These are phyloP conservation scores for Heliconius hewitsoni DNA, from an alignment of 1,140 invertebrate genomes.

Conservation along the genomic window DNA sequence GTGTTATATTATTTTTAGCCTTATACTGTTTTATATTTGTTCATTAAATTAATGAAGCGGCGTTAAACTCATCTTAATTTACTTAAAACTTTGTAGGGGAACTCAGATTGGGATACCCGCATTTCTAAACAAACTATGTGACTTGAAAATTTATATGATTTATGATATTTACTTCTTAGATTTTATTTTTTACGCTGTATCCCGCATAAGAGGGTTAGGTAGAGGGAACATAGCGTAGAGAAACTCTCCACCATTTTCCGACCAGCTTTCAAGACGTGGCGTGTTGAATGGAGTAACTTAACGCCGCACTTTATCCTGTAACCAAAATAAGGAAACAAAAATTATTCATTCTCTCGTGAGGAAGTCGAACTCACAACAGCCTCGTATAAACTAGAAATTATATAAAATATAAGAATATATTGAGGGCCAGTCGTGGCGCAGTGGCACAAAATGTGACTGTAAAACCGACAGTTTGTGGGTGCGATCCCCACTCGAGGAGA, in stretches of 20 bases:
- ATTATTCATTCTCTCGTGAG: no score
- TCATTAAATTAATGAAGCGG: constrained; percentile 5
- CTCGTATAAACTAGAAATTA: no score
- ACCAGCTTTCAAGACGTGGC: background rate
- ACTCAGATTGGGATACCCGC: background rate
- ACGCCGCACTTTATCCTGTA: no score
- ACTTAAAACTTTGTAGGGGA: background rate
- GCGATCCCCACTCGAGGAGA: no score
- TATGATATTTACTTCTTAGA: background rate
- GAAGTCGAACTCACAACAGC: no score
- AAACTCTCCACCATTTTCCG: background rate
- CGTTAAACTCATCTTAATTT: background rate
- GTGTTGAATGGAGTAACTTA: no score
- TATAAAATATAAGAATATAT: no score
- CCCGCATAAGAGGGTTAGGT: background rate
- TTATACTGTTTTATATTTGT: background rate
- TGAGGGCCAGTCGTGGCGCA: no score
- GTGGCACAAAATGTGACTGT: no score
- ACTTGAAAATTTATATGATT: background rate
- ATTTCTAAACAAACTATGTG: constrained; percentile 2
- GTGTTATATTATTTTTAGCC: background rate
- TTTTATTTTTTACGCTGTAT: background rate
- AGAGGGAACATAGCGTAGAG: background rate
- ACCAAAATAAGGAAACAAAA: no score
- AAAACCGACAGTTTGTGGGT: no score